Evolutionary conservation across 2,797 vertebrate species (phyloP).

Genomic region (Cercopithecus petaurista): DNA sequence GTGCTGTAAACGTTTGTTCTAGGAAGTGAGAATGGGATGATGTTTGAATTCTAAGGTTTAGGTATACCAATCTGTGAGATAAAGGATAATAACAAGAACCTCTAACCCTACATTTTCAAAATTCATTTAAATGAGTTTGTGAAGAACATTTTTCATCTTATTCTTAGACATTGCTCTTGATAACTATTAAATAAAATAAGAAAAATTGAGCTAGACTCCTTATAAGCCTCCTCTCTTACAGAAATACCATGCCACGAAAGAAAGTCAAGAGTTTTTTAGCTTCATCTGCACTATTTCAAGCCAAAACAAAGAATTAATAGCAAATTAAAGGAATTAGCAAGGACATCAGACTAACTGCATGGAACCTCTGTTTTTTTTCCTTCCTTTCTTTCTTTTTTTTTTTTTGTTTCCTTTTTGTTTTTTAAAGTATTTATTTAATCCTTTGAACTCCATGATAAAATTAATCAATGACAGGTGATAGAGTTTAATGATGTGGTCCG

Average conservation of each 20-base stretch:
- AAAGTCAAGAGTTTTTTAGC: slow-evolving; percentile 1
- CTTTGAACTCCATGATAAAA: slow-evolving; percentile 1
- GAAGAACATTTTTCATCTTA: slow-evolving; percentile 3
- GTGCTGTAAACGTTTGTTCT: not conserved
- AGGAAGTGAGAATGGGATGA: not conserved
- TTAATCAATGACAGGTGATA: slow-evolving; percentile 48
- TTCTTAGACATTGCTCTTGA: slow-evolving; percentile 12
- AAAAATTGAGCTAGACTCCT: not conserved
- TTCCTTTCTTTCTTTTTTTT: not conserved
- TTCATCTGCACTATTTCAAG: not conserved
- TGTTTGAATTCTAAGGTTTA: slow-evolving; percentile 26
- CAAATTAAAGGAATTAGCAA: not conserved
- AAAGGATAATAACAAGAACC: not conserved
- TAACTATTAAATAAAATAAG: slow-evolving; percentile 51
- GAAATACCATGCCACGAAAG: not conserved
- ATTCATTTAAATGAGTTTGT: not conserved
- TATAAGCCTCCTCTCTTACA: not conserved
- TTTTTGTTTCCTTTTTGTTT: not conserved
- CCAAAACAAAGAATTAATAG: not conserved
- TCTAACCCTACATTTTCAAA: not conserved
- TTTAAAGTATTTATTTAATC: slow-evolving; percentile 2
- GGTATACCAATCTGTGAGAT: not conserved
- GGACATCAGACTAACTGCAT: not conserved
- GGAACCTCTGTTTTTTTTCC: not conserved
- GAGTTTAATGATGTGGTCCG: slow-evolving; percentile 31